phyloP scores from a whole-genome alignment of 1,140 invertebrate species.

The Temnothorax nylanderi region DNA sequence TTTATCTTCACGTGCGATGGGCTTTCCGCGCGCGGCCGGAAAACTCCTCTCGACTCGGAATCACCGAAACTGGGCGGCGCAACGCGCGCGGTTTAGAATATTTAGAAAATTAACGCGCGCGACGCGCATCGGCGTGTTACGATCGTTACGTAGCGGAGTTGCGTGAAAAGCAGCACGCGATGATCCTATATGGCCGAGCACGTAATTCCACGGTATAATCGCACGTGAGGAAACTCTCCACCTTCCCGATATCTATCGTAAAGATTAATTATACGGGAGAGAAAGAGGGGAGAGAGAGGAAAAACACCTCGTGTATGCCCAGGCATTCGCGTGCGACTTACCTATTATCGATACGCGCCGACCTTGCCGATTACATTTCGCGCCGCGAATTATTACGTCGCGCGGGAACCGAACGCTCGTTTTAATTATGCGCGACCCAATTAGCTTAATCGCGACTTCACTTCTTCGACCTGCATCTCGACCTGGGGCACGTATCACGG shows the following conservation, averaged over 20 bases:
- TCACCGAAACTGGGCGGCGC: background rate
- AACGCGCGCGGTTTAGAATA: constrained; percentile 3
- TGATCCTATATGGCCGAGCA: constrained; percentile 34
- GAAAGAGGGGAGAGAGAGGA: background rate
- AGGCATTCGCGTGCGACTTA: constrained; percentile 4
- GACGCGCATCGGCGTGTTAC: background rate
- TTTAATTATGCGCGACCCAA: constrained; percentile 44
- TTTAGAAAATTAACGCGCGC: constrained; percentile 20
- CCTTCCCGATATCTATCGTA: constrained; percentile 41
- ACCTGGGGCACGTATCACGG: background rate
- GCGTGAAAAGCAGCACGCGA: constrained; percentile 54
- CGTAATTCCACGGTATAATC: constrained; percentile 45
- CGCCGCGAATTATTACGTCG: background rate
- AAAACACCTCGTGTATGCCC: background rate
- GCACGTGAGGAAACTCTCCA: constrained; percentile 43
- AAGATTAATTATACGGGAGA: constrained; percentile 42
- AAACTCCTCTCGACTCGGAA: background rate
- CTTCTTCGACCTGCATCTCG: background rate
- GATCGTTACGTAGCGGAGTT: constrained; percentile 43
- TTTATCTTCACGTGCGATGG: constrained; percentile 16
- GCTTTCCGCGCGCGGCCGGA: background rate
- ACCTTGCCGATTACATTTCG: constrained; percentile 23
- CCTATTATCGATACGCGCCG: background rate
- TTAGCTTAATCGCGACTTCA: constrained; percentile 29
- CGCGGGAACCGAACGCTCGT: background rate